phyloP scores from a whole-genome alignment of 2,888 invertebrate species.

The Napeogenes inachia region DNA sequence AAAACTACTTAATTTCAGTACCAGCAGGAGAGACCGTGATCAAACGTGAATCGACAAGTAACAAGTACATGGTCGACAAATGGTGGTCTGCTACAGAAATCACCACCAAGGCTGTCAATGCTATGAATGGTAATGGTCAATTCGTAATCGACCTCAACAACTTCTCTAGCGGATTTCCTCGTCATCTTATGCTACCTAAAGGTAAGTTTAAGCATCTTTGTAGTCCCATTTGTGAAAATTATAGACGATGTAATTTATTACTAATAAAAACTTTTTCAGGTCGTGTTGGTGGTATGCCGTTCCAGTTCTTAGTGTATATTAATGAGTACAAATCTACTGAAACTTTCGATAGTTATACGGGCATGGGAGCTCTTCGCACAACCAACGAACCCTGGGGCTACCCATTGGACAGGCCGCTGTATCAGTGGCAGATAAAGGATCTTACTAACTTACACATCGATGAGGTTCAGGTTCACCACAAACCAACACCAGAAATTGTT shows the following conservation, averaged over 20 bases:
- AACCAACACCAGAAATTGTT: constrained; percentile 57
- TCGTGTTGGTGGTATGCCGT: constrained; percentile 75
- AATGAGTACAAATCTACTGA: constrained; percentile 64
- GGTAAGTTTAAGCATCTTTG: constrained; percentile 47
- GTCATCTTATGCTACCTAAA: constrained; percentile 81
- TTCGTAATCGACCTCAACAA: constrained; percentile 67
- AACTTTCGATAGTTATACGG: constrained; percentile 56
- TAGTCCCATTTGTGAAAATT: not conserved
- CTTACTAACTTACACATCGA: constrained; percentile 68
- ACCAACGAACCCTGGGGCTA: constrained; percentile 74
- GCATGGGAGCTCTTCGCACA: constrained; percentile 58
- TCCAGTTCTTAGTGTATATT: constrained; percentile 79
- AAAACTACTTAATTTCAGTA: constrained; percentile 39
- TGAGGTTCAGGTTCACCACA: constrained; percentile 73
- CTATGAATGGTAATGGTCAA: constrained; percentile 62
- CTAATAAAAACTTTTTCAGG: constrained; percentile 38
- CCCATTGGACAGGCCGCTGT: constrained; percentile 75
- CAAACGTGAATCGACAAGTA: constrained; percentile 77
- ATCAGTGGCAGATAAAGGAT: constrained; percentile 48
- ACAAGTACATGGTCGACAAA: constrained; percentile 75
- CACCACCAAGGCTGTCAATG: constrained; percentile 67
- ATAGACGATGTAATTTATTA: not conserved
- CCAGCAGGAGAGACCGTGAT: constrained; percentile 70
- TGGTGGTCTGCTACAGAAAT: constrained; percentile 60
- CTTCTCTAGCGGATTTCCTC: constrained; percentile 78